Conservation (phyloP, 2,113 vertebrate genomes). For the Anser brachyrhynchus region DNA sequence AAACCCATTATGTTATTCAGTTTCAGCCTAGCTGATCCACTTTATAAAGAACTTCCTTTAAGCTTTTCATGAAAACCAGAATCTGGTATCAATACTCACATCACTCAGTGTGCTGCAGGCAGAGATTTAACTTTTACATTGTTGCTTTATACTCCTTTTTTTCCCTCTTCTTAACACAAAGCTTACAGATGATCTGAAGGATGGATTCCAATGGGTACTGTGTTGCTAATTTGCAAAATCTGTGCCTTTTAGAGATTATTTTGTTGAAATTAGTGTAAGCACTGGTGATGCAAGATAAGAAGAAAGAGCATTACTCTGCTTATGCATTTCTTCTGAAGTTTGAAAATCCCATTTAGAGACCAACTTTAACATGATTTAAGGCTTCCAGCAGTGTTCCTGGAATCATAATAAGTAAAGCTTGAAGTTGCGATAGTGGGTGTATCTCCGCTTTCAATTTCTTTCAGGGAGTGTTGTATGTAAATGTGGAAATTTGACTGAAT, state of each 20-base stretch:
- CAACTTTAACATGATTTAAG: conserved; percentile 61
- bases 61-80: conserved; percentile 44
- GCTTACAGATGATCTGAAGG: conserved; percentile 50
- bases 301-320: conserved; percentile 59
- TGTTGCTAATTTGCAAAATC: conserved; percentile 65
- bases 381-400: conserved; percentile 50
- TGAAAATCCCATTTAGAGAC: conserved; percentile 67
- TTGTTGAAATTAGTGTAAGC: conserved; percentile 70
- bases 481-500: background rate
- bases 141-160: conserved; percentile 21
- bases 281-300: conserved; percentile 74
- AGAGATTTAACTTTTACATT: conserved; percentile 49
- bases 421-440: background rate
- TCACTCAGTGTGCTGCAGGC: conserved; percentile 46
- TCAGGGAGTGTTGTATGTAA: background rate
- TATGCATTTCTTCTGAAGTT: conserved; percentile 63
- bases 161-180: background rate
- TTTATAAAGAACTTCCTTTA: conserved; percentile 38
- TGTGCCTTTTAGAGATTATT: conserved; percentile 72
- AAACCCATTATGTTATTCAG: background rate
- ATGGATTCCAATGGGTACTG: conserved; percentile 1
- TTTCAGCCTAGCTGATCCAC: background rate
- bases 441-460: background rate
- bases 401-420: conserved; percentile 33
- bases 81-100: conserved; percentile 41